A percentile compares a stretch with the other conserved stretches of the same genome.
Evolutionary conservation across 2,113 vertebrate species (phyloP).

Genomic region (Salvelinus namaycush): DNA sequence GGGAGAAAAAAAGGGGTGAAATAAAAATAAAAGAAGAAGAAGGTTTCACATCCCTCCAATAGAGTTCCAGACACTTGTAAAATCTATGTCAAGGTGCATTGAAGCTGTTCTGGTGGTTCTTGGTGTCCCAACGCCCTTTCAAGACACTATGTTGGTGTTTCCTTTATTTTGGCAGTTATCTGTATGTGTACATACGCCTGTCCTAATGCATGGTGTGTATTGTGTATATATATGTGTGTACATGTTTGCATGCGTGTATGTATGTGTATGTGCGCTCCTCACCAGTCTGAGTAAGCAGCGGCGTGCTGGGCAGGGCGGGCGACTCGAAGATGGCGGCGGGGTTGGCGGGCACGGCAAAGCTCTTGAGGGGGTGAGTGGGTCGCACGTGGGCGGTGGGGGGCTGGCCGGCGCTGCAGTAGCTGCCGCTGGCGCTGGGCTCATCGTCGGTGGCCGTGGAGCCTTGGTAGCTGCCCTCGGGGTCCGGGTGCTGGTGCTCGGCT

Average conservation of each 20-base stretch:
- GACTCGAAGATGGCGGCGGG: slow-evolving; percentile 79
- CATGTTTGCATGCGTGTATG: slow-evolving; percentile 7
- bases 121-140: too few species aligned
- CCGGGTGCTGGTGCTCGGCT: slow-evolving; percentile 83
- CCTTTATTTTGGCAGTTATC: too few species aligned
- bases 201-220: too few species aligned
- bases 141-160: too few species aligned
- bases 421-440: slow-evolving; percentile 81
- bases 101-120: too few species aligned
- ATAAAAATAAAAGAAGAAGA: too few species aligned
- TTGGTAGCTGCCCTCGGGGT: slow-evolving; percentile 86
- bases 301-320: slow-evolving; percentile 87
- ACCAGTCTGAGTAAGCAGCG: slow-evolving; percentile 92
- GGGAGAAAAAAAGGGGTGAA: too few species aligned
- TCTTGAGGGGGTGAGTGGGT: slow-evolving; percentile 93
- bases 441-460: slow-evolving; percentile 85
- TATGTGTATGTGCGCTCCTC: not conserved
- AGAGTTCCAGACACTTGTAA: too few species aligned
- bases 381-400: slow-evolving; percentile 85
- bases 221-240: not conserved
- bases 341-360: slow-evolving; percentile 90
- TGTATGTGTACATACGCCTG: too few species aligned
- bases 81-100: too few species aligned
- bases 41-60: too few species aligned
- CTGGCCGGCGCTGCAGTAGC: slow-evolving; percentile 12